phyloP scores from a whole-genome alignment of 2,797 vertebrate species.

The Myotis planiceps region DNA sequence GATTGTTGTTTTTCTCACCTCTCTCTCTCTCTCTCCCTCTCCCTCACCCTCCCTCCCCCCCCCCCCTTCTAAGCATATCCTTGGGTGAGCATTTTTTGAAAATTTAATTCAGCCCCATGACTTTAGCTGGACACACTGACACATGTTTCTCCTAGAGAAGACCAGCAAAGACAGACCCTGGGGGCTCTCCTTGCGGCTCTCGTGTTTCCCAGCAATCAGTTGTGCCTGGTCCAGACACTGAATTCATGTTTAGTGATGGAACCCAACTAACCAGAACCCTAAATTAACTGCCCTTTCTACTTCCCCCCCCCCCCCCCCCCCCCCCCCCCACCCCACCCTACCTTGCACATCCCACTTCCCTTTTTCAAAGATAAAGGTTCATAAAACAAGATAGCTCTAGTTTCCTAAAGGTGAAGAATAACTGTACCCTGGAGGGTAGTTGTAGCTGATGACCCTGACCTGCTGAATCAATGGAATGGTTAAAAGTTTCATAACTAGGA shows the following conservation, averaged over 20 bases:
- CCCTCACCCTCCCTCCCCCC: no score
- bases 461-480: conserved; percentile 57
- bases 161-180: not conserved
- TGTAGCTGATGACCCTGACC: conserved; percentile 18
- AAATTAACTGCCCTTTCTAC: conserved; percentile 12
- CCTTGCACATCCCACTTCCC: conserved; percentile 54
- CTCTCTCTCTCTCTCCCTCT: no score
- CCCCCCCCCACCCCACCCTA: conserved; percentile 49
- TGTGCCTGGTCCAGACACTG: not conserved
- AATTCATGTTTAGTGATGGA: conserved; percentile 36
- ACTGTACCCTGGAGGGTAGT: not conserved
- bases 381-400: conserved; percentile 70
- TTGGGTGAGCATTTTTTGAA: not conserved
- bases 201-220: not conserved
- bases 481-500: conserved; percentile 44
- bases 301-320: not conserved
- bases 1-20: no score
- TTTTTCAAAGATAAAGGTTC: conserved; percentile 67
- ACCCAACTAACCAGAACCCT: conserved; percentile 35
- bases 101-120: not conserved
- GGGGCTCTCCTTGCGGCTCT: not conserved
- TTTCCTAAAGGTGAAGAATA: not conserved
- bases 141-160: not conserved
- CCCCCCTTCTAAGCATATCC: no score
- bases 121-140: not conserved